Percentiles rank a stretch among this genome's conserved stretches.
Conservation (phyloP, 2,888 invertebrate species). For the Polylopha cassiicola region DNA sequence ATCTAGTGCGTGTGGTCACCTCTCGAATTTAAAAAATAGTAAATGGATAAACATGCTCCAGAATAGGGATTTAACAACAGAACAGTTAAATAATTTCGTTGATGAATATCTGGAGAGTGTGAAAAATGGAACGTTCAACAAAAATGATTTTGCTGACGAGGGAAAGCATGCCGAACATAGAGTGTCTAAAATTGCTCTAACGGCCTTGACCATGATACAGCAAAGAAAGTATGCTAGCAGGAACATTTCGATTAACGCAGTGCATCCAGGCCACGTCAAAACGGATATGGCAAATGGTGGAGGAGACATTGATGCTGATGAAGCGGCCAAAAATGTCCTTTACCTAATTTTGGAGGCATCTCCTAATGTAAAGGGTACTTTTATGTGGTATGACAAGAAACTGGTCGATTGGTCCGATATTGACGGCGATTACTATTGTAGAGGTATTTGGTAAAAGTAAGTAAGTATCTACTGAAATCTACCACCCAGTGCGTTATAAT, state of each 20-base stretch:
- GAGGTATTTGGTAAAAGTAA: slow-evolving; percentile 41
- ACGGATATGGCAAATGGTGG: slow-evolving; percentile 72
- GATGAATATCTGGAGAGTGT: slow-evolving; percentile 60
- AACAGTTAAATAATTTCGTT: slow-evolving; percentile 57
- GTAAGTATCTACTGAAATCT: too few relatives aligned
- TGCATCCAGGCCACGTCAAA: slow-evolving; percentile 57
- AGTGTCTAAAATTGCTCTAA: slow-evolving; percentile 61
- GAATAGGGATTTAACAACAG: slow-evolving; percentile 47
- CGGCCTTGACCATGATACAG: slow-evolving; percentile 59
- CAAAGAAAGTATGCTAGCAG: slow-evolving; percentile 50
- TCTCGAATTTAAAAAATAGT: slow-evolving; percentile 60
- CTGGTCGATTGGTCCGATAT: slow-evolving; percentile 79
- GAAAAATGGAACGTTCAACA: slow-evolving; percentile 57
- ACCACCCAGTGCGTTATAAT: too few relatives aligned
- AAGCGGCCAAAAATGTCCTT: slow-evolving; percentile 73
- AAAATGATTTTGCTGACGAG: slow-evolving; percentile 59
- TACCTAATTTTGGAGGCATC: slow-evolving; percentile 80
- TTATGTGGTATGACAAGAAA: slow-evolving; percentile 79
- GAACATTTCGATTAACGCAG: slow-evolving; percentile 61
- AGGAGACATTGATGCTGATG: slow-evolving; percentile 77
- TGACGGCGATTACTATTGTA: slow-evolving; percentile 52
- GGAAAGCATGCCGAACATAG: slow-evolving; percentile 67
- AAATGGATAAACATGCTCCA: slow-evolving; percentile 50
- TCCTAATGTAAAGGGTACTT: slow-evolving; percentile 79
- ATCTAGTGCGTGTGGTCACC: slow-evolving; percentile 70